phyloP scores from a whole-genome alignment of 2,113 vertebrate genomes.

The Pristiophorus japonicus region DNA sequence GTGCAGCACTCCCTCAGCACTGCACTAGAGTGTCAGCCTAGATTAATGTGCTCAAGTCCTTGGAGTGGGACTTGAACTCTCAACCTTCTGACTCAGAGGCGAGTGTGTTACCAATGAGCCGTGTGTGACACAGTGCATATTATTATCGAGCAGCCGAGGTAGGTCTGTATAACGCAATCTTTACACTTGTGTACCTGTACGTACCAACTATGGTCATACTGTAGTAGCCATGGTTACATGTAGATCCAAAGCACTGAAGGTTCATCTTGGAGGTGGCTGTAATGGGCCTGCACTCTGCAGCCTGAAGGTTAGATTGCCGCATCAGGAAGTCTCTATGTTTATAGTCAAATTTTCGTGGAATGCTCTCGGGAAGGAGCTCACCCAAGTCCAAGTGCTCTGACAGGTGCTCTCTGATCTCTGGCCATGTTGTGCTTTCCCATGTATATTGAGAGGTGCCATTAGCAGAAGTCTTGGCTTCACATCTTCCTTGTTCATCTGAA shows the following conservation, averaged over 20 bases:
- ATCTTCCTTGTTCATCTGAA: conserved; percentile 41
- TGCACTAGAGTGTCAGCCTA: not conserved
- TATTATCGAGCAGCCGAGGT: not conserved
- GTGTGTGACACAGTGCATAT: not conserved
- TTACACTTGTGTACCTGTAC: conserved; percentile 34
- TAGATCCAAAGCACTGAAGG: conserved; percentile 46
- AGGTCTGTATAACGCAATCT: not conserved
- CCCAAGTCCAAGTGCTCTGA: conserved; percentile 57
- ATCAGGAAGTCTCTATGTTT: conserved; percentile 60
- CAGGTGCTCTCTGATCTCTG: conserved; percentile 54
- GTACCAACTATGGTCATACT: conserved; percentile 77
- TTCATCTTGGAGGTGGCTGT: conserved; percentile 42
- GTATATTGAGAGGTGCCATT: conserved; percentile 40
- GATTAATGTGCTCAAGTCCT: too few relatives aligned
- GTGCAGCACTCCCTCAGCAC: not conserved
- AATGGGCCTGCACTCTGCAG: conserved; percentile 52
- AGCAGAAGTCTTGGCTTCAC: not conserved
- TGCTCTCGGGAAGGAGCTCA: conserved; percentile 65
- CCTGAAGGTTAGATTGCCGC: conserved; percentile 67
- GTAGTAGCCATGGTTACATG: conserved; percentile 62
- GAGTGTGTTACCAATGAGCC: not conserved
- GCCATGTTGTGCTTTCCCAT: conserved; percentile 75
- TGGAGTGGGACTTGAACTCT: too few relatives aligned
- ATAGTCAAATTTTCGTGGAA: conserved; percentile 65
- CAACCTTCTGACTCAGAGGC: too few relatives aligned